Evolutionary conservation across 2,113 vertebrate species (phyloP).

Genomic region (Lophius piscatorius): DNA sequence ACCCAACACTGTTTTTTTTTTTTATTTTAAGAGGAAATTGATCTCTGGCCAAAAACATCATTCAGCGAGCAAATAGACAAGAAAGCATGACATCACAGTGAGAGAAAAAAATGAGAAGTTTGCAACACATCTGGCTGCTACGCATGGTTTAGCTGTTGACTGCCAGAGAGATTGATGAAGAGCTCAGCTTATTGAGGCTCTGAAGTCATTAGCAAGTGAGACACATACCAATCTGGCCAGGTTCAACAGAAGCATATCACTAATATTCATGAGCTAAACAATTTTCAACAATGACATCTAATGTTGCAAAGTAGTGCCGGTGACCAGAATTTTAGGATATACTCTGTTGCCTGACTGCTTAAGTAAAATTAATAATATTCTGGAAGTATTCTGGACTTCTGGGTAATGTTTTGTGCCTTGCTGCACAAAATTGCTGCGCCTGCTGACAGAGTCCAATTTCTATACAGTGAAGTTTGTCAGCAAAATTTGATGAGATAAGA

Average conservation of each 20-base stretch:
- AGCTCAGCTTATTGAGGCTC: constrained; percentile 45
- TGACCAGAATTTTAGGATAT: constrained; percentile 18
- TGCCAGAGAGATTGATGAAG: constrained; percentile 68
- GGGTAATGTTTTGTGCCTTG: constrained; percentile 7
- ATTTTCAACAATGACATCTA: constrained; percentile 1
- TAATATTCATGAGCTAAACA: constrained; percentile 38
- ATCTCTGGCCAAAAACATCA: constrained; percentile 58
- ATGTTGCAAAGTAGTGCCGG: constrained; percentile 7
- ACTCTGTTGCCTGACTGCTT: constrained; percentile 1
- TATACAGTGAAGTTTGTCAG: constrained; percentile 30
- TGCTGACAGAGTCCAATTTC: constrained; percentile 35
- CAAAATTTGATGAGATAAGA: constrained; percentile 38
- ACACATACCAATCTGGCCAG: constrained; percentile 13
- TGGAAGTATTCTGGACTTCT: constrained; percentile 11
- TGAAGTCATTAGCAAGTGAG: constrained; percentile 53
- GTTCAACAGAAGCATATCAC: constrained; percentile 20
- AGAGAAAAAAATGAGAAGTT: constrained; percentile 34
- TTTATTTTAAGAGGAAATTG: constrained; percentile 36
- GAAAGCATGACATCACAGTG: constrained; percentile 60
- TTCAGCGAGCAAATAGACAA: constrained; percentile 41
- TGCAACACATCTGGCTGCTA: constrained; percentile 71
- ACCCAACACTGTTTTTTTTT: constrained; percentile 28
- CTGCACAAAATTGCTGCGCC: constrained; percentile 19
- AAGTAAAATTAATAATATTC: constrained; percentile 5
- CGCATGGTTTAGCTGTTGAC: constrained; percentile 52